Conservation (phyloP, 53 echinoderm and acorn worm species). For the Astropecten irregularis region DNA sequence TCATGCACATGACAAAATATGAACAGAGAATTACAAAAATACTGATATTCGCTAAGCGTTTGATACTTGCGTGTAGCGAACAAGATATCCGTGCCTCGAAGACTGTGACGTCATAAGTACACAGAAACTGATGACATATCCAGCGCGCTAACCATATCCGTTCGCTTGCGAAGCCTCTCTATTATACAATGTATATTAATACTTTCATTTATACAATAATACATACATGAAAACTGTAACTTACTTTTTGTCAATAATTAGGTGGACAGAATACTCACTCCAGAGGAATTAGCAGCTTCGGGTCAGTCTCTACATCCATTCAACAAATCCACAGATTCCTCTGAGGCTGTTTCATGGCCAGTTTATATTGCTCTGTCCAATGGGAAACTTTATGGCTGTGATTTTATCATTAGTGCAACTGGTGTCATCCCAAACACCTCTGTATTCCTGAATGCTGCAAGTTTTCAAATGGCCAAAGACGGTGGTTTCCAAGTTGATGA, state of each 20-base stretch:
- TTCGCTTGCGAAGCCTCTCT: too few species aligned
- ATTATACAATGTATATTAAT: too few species aligned
- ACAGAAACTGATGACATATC: too few species aligned
- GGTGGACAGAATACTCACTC: constrained; percentile 68
- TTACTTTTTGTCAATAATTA: constrained; percentile 28
- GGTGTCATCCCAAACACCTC: constrained; percentile 78
- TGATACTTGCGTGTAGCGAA: too few species aligned
- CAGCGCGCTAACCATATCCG: too few species aligned
- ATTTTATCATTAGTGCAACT: constrained; percentile 94
- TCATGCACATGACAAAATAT: too few species aligned
- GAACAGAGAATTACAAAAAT: too few species aligned
- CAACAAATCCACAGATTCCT: background rate
- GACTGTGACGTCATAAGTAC: too few species aligned
- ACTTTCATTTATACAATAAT: too few species aligned
- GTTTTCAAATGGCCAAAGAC: constrained; percentile 71
- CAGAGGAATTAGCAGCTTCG: constrained; percentile 50
- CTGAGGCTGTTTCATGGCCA: constrained; percentile 63
- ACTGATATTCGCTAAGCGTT: too few species aligned
- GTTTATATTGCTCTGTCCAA: constrained; percentile 81
- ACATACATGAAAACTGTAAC: too few species aligned
- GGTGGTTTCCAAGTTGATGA: constrained; percentile 82
- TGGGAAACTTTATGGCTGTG: constrained; percentile 88
- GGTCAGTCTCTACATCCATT: background rate
- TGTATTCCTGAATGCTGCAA: background rate
- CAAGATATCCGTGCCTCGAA: too few species aligned